These are phyloP conservation scores for Eupithecia tripunctaria DNA, from an alignment of 2,888 invertebrate species.

Conservation along the genomic window DNA sequence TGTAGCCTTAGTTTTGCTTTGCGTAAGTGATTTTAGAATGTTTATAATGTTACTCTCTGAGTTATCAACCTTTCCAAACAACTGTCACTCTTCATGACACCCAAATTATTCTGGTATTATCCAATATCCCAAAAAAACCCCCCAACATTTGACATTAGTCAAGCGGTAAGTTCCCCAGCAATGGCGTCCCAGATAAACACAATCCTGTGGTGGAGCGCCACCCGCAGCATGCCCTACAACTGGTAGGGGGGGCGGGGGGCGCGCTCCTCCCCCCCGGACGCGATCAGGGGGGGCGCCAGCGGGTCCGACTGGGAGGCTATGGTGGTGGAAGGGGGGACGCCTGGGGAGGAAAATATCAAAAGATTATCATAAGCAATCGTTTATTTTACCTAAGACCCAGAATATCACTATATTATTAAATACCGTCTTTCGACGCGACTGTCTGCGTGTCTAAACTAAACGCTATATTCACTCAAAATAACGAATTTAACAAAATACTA, in stretches of 20 bases:
- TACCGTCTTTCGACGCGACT: no score
- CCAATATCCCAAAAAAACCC: background rate
- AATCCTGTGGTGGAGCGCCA: constrained; percentile 57
- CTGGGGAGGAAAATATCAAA: constrained; percentile 47
- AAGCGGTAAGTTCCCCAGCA: constrained; percentile 51
- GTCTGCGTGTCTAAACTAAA: no score
- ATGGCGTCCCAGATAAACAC: constrained; percentile 51
- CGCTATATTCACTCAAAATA: no score
- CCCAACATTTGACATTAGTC: background rate
- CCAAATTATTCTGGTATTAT: background rate
- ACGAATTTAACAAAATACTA: no score
- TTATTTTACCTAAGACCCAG: background rate
- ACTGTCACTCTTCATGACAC: background rate
- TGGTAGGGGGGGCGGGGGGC: constrained; percentile 63
- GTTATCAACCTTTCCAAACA: background rate
- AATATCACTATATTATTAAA: no score
- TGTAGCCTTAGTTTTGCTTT: background rate
- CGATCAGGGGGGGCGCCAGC: constrained; percentile 69
- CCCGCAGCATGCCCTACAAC: constrained; percentile 68
- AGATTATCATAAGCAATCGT: background rate
- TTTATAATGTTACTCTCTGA: background rate
- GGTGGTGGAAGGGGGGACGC: constrained; percentile 71
- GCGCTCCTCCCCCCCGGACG: constrained; percentile 51
- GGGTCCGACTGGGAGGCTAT: constrained; percentile 70
- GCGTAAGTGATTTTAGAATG: background rate